Conservation (phyloP, 2,797 vertebrate species). For the Halcyon badia region DNA sequence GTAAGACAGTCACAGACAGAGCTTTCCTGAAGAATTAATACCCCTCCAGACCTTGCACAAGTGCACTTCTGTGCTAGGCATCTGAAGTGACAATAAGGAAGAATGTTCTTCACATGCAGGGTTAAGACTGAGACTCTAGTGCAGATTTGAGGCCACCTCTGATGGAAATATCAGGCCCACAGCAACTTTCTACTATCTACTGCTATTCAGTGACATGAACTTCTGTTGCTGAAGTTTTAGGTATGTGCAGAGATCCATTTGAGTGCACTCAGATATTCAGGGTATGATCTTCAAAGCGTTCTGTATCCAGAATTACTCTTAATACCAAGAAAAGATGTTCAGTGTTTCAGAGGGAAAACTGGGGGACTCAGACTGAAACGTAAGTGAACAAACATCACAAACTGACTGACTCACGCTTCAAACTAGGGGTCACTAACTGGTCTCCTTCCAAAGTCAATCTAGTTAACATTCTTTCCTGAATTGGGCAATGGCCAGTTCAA, state of each 20-base stretch:
- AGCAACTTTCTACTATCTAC: not conserved
- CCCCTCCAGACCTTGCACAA: not conserved
- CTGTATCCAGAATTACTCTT: not conserved
- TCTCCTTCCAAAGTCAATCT: not conserved
- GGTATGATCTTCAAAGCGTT: not conserved
- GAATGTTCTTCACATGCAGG: not conserved
- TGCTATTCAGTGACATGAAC: not conserved
- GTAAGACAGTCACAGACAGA: not conserved
- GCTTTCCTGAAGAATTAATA: not conserved
- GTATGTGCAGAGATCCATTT: not conserved
- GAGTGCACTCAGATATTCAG: not conserved
- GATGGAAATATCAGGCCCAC: not conserved
- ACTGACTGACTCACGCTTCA: not conserved
- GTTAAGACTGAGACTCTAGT: not conserved
- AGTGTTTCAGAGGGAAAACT: not conserved
- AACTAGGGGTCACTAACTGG: not conserved
- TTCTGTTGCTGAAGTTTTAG: not conserved
- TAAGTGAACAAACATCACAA: not conserved
- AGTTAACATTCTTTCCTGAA: accelerated
- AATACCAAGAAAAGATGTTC: not conserved
- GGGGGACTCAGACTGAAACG: accelerated
- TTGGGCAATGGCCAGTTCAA: not conserved
- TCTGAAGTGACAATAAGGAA: not conserved
- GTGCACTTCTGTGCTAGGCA: not conserved
- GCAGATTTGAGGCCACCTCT: not conserved